Conservation (phyloP, 2,888 invertebrate species). For the Ennomos fuscantarius region DNA sequence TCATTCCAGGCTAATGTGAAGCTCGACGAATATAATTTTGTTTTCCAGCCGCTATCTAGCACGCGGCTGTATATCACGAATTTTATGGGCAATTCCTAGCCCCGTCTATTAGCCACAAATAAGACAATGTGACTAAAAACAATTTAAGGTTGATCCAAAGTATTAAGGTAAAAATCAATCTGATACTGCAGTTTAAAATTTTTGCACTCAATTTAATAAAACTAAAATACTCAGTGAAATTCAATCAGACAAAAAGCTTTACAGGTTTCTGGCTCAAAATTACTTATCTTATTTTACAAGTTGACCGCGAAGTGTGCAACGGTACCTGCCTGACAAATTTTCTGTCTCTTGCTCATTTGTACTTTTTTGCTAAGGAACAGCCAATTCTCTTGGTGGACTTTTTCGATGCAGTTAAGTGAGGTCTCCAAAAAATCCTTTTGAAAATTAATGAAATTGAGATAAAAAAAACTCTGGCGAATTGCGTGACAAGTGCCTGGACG, state of each 20-base stretch:
- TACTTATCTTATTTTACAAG: constrained; percentile 49
- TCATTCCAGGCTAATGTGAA: constrained; percentile 57
- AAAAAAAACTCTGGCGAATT: constrained; percentile 29
- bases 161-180: background rate
- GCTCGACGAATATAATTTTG: constrained; percentile 60
- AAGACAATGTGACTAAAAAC: constrained; percentile 34
- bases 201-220: constrained; percentile 7
- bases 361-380: constrained; percentile 24
- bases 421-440: constrained; percentile 26
- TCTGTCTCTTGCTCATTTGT: constrained; percentile 32
- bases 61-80: constrained; percentile 58
- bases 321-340: constrained; percentile 48
- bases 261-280: constrained; percentile 41
- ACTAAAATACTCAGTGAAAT: constrained; percentile 32
- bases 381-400: constrained; percentile 22
- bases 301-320: constrained; percentile 54
- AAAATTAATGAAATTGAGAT: constrained; percentile 28
- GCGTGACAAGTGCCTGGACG: constrained; percentile 20
- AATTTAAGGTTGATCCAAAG: constrained; percentile 6
- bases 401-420: constrained; percentile 20
- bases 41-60: constrained; percentile 55
- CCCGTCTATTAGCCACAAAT: constrained; percentile 32
- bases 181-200: constrained; percentile 4
- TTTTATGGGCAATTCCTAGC: constrained; percentile 45
- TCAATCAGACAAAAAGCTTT: constrained; percentile 37